Evolutionary conservation across 1,140 invertebrate species (phyloP).

Genomic region (Acyrthosiphon pisum): DNA sequence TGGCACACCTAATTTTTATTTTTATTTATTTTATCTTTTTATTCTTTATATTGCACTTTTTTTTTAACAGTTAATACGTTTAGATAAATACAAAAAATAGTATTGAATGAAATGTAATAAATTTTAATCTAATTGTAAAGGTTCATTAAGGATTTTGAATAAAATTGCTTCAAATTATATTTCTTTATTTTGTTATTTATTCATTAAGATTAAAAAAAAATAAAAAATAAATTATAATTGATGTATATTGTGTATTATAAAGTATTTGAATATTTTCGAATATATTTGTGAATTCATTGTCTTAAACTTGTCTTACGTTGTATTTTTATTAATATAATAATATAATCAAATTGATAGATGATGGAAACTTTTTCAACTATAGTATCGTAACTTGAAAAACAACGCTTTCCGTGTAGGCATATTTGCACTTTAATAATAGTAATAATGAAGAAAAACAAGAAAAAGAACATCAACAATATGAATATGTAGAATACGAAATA

Average conservation of each 20-base stretch:
- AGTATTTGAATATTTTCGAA: background rate
- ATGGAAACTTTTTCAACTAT: background rate
- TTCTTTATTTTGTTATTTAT: background rate
- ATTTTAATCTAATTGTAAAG: background rate
- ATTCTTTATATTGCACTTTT: background rate
- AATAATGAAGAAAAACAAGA: background rate
- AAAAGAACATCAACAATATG: background rate
- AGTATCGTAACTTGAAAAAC: background rate
- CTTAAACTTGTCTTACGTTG: background rate
- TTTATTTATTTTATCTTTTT: background rate
- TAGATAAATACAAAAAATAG: background rate
- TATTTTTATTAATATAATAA: background rate
- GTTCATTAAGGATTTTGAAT: background rate
- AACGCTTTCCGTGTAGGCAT: background rate
- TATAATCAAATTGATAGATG: background rate
- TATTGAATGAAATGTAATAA: too few relatives aligned
- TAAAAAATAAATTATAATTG: background rate
- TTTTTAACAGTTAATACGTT: background rate
- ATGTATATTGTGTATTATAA: background rate
- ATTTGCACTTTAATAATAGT: background rate
- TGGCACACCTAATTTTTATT: background rate
- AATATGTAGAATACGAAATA: too few relatives aligned
- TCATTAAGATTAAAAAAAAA: background rate
- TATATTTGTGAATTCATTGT: background rate
- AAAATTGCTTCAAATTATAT: background rate